Evolutionary conservation across 2,113 vertebrate species (phyloP).

Genomic region (Capreolus pygargus): DNA sequence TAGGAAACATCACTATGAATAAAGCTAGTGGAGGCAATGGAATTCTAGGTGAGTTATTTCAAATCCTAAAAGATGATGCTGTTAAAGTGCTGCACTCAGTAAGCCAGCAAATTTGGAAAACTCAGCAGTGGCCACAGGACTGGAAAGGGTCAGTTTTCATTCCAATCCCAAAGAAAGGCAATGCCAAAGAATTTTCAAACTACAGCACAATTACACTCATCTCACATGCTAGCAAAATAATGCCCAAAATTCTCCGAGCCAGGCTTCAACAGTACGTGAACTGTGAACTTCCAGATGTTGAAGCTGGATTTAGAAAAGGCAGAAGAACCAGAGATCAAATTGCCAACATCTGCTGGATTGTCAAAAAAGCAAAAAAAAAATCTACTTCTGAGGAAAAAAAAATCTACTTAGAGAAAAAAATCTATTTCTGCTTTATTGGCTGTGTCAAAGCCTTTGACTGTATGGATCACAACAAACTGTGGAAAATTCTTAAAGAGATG

Average conservation of each 20-base stretch:
- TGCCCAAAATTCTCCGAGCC: not conserved
- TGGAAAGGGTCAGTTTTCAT: not conserved
- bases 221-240: not conserved
- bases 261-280: not conserved
- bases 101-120: not conserved
- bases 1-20: not conserved
- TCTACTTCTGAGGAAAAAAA: too few relatives aligned
- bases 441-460: not conserved
- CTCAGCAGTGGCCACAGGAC: not conserved
- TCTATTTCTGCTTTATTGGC: not conserved
- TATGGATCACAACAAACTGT: not conserved
- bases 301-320: not conserved
- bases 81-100: not conserved
- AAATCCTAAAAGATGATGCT: not conserved
- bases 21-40: not conserved
- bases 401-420: not conserved
- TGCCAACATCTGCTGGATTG: not conserved
- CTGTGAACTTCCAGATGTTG: not conserved
- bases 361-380: not conserved
- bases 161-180: not conserved
- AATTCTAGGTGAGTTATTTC: not conserved
- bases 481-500: not conserved
- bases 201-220: not conserved
- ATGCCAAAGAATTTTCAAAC: not conserved
- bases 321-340: not conserved